Evolutionary conservation across 2,113 vertebrate species (phyloP).

Genomic region (Raja brachyura): DNA sequence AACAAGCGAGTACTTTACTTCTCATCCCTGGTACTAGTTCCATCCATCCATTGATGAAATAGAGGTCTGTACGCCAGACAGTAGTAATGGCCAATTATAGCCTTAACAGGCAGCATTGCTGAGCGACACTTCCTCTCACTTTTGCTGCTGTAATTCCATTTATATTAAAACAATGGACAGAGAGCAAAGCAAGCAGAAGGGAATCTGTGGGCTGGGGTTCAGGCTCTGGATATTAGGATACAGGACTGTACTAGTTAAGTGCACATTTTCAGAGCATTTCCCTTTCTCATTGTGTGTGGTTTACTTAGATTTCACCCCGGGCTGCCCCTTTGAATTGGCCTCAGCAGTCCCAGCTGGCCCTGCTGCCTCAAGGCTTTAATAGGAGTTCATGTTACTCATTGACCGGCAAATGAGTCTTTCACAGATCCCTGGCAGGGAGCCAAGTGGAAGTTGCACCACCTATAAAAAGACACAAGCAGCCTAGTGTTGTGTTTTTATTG

Average conservation of each 20-base stretch:
- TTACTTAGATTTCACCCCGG: slow-evolving; percentile 23
- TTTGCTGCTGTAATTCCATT: neutral
- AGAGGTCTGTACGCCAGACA: neutral
- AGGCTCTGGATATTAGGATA: neutral
- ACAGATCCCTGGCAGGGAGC: slow-evolving; percentile 27
- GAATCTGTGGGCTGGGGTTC: neutral
- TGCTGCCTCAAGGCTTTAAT: slow-evolving; percentile 28
- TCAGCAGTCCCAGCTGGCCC: slow-evolving; percentile 33
- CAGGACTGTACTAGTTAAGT: slow-evolving; percentile 1
- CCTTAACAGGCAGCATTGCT: neutral
- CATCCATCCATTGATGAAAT: neutral
- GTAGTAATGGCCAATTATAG: neutral
- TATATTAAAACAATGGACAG: neutral
- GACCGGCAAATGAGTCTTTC: slow-evolving; percentile 37
- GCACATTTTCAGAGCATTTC: slow-evolving; percentile 9
- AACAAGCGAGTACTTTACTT: neutral
- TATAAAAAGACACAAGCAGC: slow-evolving; percentile 32
- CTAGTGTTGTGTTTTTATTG: slow-evolving; percentile 37
- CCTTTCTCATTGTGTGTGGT: slow-evolving; percentile 35
- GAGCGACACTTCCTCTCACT: neutral
- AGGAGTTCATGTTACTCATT: slow-evolving; percentile 36
- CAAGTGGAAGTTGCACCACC: slow-evolving; percentile 35
- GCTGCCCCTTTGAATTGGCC: slow-evolving; percentile 36
- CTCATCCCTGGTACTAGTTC: too few species aligned
- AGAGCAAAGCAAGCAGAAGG: neutral